Percentiles rank a stretch among this genome's conserved stretches.
Evolutionary conservation across 1,140 invertebrate species (phyloP).

Genomic region (Goniozus legneri): DNA sequence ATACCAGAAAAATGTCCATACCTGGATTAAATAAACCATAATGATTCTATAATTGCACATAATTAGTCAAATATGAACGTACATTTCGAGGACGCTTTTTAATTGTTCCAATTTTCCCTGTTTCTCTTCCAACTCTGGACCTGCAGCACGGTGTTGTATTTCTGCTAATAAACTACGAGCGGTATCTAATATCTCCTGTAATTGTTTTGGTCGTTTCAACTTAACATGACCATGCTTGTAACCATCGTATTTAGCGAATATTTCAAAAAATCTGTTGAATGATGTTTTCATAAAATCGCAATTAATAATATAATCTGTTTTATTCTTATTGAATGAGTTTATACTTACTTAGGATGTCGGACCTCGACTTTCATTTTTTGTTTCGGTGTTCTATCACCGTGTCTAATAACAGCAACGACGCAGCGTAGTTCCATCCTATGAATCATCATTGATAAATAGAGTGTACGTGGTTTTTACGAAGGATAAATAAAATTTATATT

Average conservation of each 20-base stretch:
- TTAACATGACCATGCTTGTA: slow-evolving; percentile 95
- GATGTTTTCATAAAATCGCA: not conserved
- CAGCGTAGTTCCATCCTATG: slow-evolving; percentile 93
- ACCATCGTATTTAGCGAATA: slow-evolving; percentile 97
- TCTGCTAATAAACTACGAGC: slow-evolving; percentile 83
- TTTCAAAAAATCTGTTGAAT: slow-evolving; percentile 86
- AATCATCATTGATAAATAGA: not conserved
- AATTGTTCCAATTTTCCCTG: slow-evolving; percentile 96
- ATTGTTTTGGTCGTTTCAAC: slow-evolving; percentile 93
- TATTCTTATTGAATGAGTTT: not conserved
- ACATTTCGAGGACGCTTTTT: slow-evolving; percentile 99
- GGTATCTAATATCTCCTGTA: slow-evolving; percentile 97
- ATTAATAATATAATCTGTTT: not conserved
- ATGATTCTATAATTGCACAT: not conserved
- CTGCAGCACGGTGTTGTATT: slow-evolving; percentile 77
- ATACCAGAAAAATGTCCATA: slow-evolving; percentile 99
- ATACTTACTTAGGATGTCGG: slow-evolving; percentile 87
- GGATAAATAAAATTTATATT: slow-evolving; percentile 21
- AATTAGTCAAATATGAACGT: slow-evolving; percentile 39
- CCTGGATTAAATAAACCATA: slow-evolving; percentile 57
- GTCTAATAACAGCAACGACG: slow-evolving; percentile 96
- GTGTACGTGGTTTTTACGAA: not conserved
- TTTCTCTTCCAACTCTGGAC: slow-evolving; percentile 94
- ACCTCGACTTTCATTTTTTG: slow-evolving; percentile 99
- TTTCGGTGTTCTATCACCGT: slow-evolving; percentile 98